A percentile compares a stretch with the other conserved stretches of the same genome.
These are phyloP conservation scores for Electrophaes corylata DNA, from an alignment of 2,888 invertebrate species.

Conservation along the genomic window DNA sequence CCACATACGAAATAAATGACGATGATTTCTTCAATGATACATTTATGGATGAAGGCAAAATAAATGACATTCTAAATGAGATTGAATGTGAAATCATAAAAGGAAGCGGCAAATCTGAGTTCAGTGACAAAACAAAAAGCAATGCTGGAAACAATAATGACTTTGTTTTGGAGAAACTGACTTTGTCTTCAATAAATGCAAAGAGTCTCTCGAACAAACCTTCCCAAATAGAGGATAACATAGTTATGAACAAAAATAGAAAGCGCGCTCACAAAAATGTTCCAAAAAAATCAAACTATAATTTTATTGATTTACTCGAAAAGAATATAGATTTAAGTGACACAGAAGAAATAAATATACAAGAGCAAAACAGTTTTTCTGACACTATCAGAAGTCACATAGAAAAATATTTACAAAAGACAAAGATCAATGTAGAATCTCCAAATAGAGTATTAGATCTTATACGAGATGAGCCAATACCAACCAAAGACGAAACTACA, in stretches of 20 bases:
- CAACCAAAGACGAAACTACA: conserved; percentile 6
- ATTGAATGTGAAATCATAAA: conserved; percentile 69
- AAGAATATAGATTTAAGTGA: conserved; percentile 51
- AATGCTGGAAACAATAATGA: conserved; percentile 1
- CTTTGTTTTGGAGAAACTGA: neutral
- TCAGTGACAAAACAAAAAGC: neutral
- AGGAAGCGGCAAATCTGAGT: conserved; percentile 2
- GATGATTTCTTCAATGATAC: conserved; percentile 46
- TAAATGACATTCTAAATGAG: conserved; percentile 60
- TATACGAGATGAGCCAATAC: conserved; percentile 29
- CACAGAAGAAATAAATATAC: conserved; percentile 41
- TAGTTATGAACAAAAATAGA: conserved; percentile 1
- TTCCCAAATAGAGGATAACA: conserved; percentile 4
- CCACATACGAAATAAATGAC: conserved; percentile 21
- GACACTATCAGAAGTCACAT: conserved; percentile 62
- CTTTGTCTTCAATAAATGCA: neutral
- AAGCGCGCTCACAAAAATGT: conserved; percentile 31
- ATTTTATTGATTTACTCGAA: conserved; percentile 61
- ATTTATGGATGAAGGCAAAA: conserved; percentile 53
- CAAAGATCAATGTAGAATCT: conserved; percentile 33
- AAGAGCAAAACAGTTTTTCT: conserved; percentile 51
- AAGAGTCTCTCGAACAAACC: neutral
- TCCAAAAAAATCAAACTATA: conserved; percentile 50
- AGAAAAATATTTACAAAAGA: conserved; percentile 57
- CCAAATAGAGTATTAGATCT: conserved; percentile 39